Evolutionary conservation across 2,888 invertebrate species (phyloP).

Genomic region (Phoenoteleia sp.): DNA sequence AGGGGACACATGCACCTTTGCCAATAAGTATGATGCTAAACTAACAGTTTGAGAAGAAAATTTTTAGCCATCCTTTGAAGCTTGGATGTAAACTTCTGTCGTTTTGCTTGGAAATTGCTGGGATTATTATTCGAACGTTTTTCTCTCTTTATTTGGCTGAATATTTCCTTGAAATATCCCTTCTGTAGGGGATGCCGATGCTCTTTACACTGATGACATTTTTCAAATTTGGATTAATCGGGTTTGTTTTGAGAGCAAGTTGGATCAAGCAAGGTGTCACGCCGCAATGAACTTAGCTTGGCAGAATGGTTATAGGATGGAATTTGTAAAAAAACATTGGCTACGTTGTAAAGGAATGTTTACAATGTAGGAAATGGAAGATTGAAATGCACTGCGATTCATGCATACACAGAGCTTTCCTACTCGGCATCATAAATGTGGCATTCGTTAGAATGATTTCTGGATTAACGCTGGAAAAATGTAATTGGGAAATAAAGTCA

Average conservation of each 20-base stretch:
- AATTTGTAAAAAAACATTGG: no score
- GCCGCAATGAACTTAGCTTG: no score
- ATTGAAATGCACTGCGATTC: no score
- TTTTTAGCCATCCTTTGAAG: neutral
- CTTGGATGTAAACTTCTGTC: neutral
- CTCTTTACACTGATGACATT: slow-evolving; percentile 23
- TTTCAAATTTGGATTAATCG: slow-evolving; percentile 15
- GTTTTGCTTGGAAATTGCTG: neutral
- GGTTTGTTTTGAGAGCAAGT: neutral
- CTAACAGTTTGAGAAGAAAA: slow-evolving; percentile 2
- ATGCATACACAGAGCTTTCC: no score
- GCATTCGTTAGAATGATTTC: no score
- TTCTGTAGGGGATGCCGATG: neutral
- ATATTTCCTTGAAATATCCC: neutral
- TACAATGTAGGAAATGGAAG: no score
- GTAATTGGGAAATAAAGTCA: no score
- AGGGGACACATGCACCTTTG: neutral
- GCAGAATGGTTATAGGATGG: no score
- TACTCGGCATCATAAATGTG: no score
- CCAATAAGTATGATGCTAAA: neutral
- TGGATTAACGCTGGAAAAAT: no score
- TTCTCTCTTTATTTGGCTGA: neutral
- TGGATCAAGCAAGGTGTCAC: neutral
- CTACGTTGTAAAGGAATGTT: no score
- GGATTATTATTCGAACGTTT: neutral